Evolutionary conservation across 2,888 invertebrate genomes (phyloP).

Genomic region (Volucella bombylans): DNA sequence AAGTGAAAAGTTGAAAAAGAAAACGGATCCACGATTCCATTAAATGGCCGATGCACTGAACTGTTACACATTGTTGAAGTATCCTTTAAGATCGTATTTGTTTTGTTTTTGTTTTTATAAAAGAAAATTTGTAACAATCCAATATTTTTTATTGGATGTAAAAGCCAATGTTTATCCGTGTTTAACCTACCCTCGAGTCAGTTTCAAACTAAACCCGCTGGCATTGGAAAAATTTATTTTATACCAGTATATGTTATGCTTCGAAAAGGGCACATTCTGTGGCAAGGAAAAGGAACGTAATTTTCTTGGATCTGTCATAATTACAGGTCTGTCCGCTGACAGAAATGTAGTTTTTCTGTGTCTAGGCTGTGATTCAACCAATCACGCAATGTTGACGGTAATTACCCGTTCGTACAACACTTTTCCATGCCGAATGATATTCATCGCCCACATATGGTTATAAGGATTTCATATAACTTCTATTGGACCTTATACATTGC

Average conservation of each 20-base stretch:
- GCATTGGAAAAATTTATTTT: conserved; percentile 42
- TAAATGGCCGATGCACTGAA: conserved; percentile 76
- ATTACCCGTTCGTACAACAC: conserved; percentile 81
- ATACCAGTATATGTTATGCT: conserved; percentile 35
- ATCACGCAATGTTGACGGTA: conserved; percentile 83
- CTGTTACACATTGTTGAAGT: conserved; percentile 75
- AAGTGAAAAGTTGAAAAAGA: conserved; percentile 86
- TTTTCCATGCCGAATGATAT: conserved; percentile 79
- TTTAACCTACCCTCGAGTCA: conserved; percentile 36
- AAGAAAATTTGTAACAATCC: background rate
- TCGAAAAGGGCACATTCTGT: conserved; percentile 21
- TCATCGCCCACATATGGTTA: conserved; percentile 80
- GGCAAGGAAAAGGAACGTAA: conserved; percentile 48
- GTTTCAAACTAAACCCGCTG: conserved; percentile 41
- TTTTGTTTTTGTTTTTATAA: background rate
- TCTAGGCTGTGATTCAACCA: conserved; percentile 81
- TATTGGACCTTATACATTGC: conserved; percentile 74
- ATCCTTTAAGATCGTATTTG: background rate
- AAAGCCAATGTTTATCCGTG: background rate
- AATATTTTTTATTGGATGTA: background rate
- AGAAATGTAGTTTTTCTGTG: conserved; percentile 64
- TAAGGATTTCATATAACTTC: conserved; percentile 81
- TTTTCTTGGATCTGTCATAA: conserved; percentile 57
- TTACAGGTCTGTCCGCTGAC: conserved; percentile 52
- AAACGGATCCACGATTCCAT: conserved; percentile 78